phyloP scores from a whole-genome alignment of 2,113 vertebrate genomes.

The Indicator maculatus region DNA sequence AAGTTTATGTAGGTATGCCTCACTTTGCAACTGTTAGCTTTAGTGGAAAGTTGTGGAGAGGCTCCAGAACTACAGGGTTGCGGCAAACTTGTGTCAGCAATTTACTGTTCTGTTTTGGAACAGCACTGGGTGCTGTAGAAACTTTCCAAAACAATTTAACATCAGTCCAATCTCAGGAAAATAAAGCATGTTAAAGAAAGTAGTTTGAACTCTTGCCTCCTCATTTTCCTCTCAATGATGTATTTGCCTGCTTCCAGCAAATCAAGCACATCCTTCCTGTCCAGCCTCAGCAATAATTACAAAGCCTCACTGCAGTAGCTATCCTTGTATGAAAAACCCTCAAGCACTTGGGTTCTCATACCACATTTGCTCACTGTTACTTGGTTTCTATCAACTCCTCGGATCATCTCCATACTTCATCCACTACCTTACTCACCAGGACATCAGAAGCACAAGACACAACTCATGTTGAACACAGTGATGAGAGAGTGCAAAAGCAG shows the following conservation, averaged over 20 bases:
- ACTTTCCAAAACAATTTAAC: constrained; percentile 42
- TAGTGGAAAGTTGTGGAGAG: neutral
- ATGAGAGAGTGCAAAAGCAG: neutral
- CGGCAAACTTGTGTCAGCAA: neutral
- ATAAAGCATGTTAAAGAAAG: neutral
- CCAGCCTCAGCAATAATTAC: neutral
- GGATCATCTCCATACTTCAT: neutral
- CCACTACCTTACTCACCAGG: neutral
- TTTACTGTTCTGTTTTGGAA: neutral
- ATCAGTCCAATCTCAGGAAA: neutral
- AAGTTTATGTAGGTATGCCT: neutral
- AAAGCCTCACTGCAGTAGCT: neutral
- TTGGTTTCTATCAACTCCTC: neutral
- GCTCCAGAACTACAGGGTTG: neutral
- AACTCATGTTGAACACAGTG: neutral
- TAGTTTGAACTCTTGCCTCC: neutral
- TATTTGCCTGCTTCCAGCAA: neutral
- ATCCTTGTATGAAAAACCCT: neutral
- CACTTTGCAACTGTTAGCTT: neutral
- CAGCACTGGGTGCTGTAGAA: neutral
- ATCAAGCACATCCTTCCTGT: neutral
- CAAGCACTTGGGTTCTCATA: neutral
- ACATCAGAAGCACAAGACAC: neutral
- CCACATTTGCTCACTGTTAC: neutral
- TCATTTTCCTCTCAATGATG: neutral